A percentile compares a stretch with the other conserved stretches of the same genome.
Evolutionary conservation across 1,140 invertebrate genomes (phyloP).

Genomic region (Drosophila truncata): DNA sequence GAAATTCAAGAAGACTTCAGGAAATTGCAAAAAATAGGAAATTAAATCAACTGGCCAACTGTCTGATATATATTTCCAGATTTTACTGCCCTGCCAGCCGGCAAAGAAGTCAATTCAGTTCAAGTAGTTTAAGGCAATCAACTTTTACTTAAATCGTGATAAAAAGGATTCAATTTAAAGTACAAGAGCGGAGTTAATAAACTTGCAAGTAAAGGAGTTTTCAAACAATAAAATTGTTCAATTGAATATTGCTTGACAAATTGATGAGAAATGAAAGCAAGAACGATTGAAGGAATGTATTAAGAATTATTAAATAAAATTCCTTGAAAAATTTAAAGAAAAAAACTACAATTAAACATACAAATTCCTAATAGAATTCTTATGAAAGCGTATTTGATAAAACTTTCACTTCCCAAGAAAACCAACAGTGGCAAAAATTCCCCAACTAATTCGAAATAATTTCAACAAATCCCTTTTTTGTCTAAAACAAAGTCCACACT

Average conservation of each 20-base stretch:
- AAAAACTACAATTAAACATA: not conserved
- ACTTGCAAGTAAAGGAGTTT: not conserved
- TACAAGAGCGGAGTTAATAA: not conserved
- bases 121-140: conserved; percentile 14
- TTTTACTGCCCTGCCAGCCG: conserved; percentile 3
- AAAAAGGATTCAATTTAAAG: not conserved
- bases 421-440: not conserved
- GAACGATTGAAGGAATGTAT: not conserved
- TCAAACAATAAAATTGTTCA: not conserved
- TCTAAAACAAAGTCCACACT: conserved; percentile 9
- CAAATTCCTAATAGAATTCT: not conserved
- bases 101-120: conserved; percentile 18
- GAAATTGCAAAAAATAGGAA: conserved; percentile 35
- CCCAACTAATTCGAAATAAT: conserved; percentile 27
- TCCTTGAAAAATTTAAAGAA: not conserved
- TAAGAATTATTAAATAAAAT: not conserved
- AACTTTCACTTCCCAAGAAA: not conserved
- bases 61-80: conserved; percentile 4
- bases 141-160: conserved; percentile 6
- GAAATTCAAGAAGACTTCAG: conserved; percentile 30
- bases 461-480: conserved; percentile 5
- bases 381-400: not conserved
- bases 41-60: conserved; percentile 38
- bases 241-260: not conserved
- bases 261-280: not conserved